These are phyloP conservation scores for Cynopterus brachyotis DNA, from an alignment of 2,113 vertebrate species.

Conservation along the genomic window DNA sequence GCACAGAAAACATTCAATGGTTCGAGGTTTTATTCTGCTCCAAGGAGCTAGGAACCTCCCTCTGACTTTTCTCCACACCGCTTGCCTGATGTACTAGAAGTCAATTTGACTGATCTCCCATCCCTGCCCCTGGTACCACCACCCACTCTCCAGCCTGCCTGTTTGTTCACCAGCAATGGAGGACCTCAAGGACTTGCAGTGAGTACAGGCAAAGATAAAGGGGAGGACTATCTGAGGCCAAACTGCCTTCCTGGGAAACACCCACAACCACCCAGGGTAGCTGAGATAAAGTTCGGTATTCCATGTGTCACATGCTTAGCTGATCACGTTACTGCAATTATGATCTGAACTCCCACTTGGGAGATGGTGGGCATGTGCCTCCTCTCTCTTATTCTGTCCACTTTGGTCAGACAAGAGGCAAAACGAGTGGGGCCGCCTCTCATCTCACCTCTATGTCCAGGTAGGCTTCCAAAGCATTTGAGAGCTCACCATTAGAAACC, in stretches of 20 bases:
- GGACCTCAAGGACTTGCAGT: background rate
- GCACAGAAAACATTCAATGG: background rate
- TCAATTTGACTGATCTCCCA: background rate
- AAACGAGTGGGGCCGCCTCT: background rate
- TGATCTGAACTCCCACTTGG: background rate
- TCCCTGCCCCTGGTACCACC: background rate
- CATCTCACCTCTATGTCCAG: background rate
- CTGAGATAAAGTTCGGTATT: background rate
- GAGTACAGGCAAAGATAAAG: background rate
- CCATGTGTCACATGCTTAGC: background rate
- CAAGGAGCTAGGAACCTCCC: background rate
- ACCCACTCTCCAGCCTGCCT: background rate
- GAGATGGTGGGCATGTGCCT: background rate
- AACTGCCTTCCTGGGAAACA: background rate
- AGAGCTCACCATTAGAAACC: background rate
- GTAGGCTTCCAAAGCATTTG: rapidly evolving
- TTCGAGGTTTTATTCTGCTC: background rate
- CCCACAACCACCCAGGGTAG: background rate
- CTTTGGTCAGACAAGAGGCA: rapidly evolving
- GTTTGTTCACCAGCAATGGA: background rate
- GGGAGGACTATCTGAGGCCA: background rate
- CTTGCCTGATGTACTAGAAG: background rate
- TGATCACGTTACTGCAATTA: rapidly evolving
- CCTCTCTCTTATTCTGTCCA: background rate
- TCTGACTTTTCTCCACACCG: background rate